Evolutionary conservation across 2,888 invertebrate genomes (phyloP), one percentile per base, ranked within the genome.

Genomic region (Epirrhoe tristata): DNA sequence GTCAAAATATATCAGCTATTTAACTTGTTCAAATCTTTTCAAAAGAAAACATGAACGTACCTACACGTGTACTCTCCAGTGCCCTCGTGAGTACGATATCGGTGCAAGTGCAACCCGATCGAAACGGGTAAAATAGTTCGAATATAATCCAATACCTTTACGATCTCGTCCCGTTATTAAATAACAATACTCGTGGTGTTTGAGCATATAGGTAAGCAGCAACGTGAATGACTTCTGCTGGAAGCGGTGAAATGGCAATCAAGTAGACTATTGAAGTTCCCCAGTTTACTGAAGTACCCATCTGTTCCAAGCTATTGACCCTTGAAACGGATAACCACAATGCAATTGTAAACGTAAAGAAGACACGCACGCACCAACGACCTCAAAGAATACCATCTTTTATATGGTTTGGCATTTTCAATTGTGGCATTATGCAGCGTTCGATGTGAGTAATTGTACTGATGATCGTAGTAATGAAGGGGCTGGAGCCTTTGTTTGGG

Each of bases 341-440:
- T 68, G 58, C 48, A 51, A 60, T 57, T 54, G 60, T 51, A 52
- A 51, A 55, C 52, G 67, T 73, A 67, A 69, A 69, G 62, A 71
- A 72, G 43, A 67, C 70, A 67, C 63, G 61, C 68, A 72, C 71
- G 73, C 70, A 70, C 63, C 72, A 74, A 72, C 52, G 69, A 70
- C 69, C 73, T 70, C 70, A 60, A 62, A 73, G 70, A 71, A 75
- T 75, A 70, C 62, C 67, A 71, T 70, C 72, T 75, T 70, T 70
- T 72, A 66, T 73, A 67, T 72, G 68, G 71, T 66, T 62, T 60
- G 67, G 65, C 69, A 39, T 68, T 67, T 63, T 52, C 70, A 72
- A 71, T 69, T 52, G 66, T 63, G 61, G 68, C 50, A 67, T 71
- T 68, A 66, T 74, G 60, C 63, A 60, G 64, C 58, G 67, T 72